Conservation (phyloP, 2,113 vertebrate genomes). For the Myodes glareolus region DNA sequence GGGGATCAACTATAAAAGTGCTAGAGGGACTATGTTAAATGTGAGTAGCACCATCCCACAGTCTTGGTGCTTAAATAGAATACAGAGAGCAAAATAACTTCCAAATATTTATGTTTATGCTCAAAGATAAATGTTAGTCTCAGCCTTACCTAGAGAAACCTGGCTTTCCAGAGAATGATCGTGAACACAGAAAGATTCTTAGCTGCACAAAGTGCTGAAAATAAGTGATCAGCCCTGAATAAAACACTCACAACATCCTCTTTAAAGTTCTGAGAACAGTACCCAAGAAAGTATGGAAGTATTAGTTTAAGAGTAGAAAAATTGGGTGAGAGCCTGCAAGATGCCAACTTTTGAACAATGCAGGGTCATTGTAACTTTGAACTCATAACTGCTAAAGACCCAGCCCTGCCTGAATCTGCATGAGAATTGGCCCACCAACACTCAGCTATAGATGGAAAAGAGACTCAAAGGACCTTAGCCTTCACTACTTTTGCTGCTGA, state of each 20-base stretch:
- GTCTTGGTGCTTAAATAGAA: background rate
- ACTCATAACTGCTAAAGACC: background rate
- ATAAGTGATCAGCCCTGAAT: background rate
- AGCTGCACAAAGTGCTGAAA: background rate
- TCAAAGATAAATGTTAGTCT: background rate
- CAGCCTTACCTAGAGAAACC: background rate
- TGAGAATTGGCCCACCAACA: background rate
- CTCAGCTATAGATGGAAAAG: background rate
- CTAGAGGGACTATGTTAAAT: background rate
- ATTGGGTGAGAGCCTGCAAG: background rate
- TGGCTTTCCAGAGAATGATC: background rate
- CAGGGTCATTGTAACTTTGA: background rate
- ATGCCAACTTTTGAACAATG: background rate
- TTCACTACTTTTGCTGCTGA: background rate
- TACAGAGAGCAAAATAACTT: background rate
- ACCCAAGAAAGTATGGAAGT: background rate
- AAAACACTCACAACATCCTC: background rate
- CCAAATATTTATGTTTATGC: background rate
- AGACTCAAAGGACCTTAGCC: background rate
- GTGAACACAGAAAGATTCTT: background rate
- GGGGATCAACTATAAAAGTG: background rate
- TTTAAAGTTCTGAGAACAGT: background rate
- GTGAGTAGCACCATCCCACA: background rate
- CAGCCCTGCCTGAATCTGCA: background rate
- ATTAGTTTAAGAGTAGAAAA: background rate